Evolutionary conservation across 1,140 invertebrate genomes (phyloP), one percentile per base, ranked within the genome.

Genomic region (Campoletis sonorensis): DNA sequence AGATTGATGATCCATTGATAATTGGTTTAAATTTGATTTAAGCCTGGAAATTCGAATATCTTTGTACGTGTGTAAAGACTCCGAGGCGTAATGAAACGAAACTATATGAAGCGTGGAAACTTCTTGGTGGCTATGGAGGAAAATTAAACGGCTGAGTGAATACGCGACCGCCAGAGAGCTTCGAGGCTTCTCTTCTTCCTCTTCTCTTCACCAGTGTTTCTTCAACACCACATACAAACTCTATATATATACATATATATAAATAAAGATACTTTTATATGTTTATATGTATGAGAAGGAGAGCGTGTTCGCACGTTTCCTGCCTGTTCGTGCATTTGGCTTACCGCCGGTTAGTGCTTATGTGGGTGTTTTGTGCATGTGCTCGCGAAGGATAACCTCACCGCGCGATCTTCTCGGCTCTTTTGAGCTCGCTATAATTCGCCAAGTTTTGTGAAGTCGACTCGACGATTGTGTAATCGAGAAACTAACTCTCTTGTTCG

Each of bases 91-190:
- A 77, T 64, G 54, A 77, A 77, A 77, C 75, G 75, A 61, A 64
- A 77, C 27, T 77, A 40, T 61, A 58, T 70, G 27, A 40, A 64
- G 18, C 72, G 72, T 75, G 40, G 49, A 70, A 75, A 75, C 45
- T 75, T 75, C 2, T 27, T 61, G 51, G 16, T n/a, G n/a, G n/a
- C n/a, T n/a, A n/a, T 21, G 18, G 75, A 37, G 54, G 54, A 61
- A 64, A 77, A 77, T 77, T 77, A 77, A 77, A 77, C 75, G 75
- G 75, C 54, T 64, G 75, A 77, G 75, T 37, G 75, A 77, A 77
- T 77, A 30, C 51, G 75, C 51, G 75, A 70, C 26, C 67, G 67
- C 67, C 30, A 16, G 67, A 70, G 67, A 33, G 67, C 27, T 51
- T 51, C 75, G 61, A 61, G 54, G 75, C 75, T 40, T 54, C 21